Base-by-base conservation (phyloP, 1,140 invertebrate genomes). In the Telenomus remus region DNA sequence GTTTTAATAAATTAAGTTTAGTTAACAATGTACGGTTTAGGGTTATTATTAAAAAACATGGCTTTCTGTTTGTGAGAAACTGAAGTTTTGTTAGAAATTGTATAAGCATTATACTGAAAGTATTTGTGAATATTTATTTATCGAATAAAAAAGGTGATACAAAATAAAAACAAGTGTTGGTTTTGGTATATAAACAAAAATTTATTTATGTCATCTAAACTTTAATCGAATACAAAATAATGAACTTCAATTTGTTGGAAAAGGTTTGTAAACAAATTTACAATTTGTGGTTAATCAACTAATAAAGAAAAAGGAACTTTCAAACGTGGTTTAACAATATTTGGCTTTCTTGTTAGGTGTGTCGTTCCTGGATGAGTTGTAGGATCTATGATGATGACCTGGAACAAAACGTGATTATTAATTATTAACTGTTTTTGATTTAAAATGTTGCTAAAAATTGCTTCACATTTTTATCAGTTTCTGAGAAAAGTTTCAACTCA, bases 401-500 rank as follows among this genome's bases (percentile, higher is more conserved):
- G 12, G 13, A 44, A 44, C 12, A 44, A 14, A 13, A 53, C 12
- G 57, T 33, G 42, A 51, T 70, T 35, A 11, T 43, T n/a, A 11
- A n/a, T 8, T 43, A 43, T n/a, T 9, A 43, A 43, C n/a, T n/a
- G n/a, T n/a, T n/a, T n/a, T n/a, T n/a, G n/a, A n/a, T n/a, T n/a
- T n/a, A n/a, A n/a, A n/a, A n/a, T n/a, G n/a, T n/a, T n/a, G n/a
- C n/a, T n/a, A n/a, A n/a, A n/a, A n/a, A n/a, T n/a, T n/a, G n/a
- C n/a, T n/a, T 39, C 9, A 39, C 9, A 39, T 39, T 39, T 39
- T 11, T 39, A 69, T 84, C 82, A 84, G 84, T 78, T 46, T 13
- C 70, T 72, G 42, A 54, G 63, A n/a, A 34, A 74, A 15, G 61
- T 78, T 80, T 89, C 78, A 88, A 89, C 87, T 88, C 87, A 89